A percentile compares a stretch with the other conserved stretches of the same genome.
Evolutionary conservation across 2,888 invertebrate species (phyloP).

Genomic region (Agrypnus murinus): DNA sequence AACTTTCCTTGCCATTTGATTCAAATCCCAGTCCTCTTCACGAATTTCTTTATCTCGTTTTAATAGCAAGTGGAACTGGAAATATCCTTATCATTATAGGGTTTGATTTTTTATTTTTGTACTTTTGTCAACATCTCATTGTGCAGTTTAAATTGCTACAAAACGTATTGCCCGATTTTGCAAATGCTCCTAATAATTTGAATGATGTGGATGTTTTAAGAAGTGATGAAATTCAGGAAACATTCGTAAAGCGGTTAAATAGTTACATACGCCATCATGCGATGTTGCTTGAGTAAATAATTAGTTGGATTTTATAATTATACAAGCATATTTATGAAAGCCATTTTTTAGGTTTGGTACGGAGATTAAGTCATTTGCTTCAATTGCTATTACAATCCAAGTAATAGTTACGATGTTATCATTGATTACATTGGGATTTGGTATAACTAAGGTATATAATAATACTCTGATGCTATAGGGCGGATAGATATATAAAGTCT

Average conservation of each 20-base stretch:
- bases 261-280: no score
- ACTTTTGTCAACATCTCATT: not conserved
- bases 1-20: not conserved
- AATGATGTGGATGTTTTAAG: no score
- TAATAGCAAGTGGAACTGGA: not conserved
- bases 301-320: no score
- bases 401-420: not conserved
- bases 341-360: not conserved
- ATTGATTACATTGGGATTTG: not conserved
- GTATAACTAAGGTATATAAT: constrained; percentile 1
- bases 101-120: not conserved
- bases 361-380: not conserved
- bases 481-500: no score
- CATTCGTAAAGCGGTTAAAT: no score
- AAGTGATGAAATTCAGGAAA: no score
- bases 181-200: no score
- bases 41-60: not conserved
- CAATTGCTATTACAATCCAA: not conserved
- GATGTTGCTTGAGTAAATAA: no score
- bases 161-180: not conserved
- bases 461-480: no score
- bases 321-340: no score
- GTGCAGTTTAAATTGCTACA: constrained; percentile 1
- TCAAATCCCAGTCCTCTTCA: not conserved
- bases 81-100: not conserved